Base-by-base conservation (phyloP, 2,113 vertebrate genomes). In the Hippopotamus amphibius region DNA sequence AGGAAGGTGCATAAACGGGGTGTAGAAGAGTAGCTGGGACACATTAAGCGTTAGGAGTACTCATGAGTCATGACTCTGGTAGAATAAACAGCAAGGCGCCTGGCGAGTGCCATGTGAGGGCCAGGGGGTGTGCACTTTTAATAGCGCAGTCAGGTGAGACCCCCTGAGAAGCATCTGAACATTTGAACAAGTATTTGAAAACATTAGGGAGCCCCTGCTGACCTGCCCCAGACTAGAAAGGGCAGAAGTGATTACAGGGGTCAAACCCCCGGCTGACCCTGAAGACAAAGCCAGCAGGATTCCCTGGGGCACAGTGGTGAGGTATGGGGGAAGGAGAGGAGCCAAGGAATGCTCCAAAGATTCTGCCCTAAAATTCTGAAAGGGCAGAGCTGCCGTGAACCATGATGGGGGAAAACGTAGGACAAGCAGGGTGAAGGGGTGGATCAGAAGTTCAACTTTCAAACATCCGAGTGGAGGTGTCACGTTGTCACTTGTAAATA, bases 391-490 rank as follows among this genome's bases (percentile, higher is more conserved):
- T 22, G 61, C 14, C 68, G 6, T 19, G n/a, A 21, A 82, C 41
- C 37, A 5, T 1, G 1, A 65, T 2, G 17, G 13, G 37, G 13
- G 6, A 76, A n/a, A 6, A 1, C 12, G 6, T 2, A 0, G 37
- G 69, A 17, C 5, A 4, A 13, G 63, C 10, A 10, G 46, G 53
- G 30, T 7, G 6, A 21, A 63, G 11, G 6, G 19, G 17, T 4
- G 48, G 24, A 14, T n/a, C 15, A 8, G 28, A 72, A 65, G 55
- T 57, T 26, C 46, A 26, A 6, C 2, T 30, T 46, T 10, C 10
- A 2, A 6, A 48, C 63, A 15, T 26, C 11, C 46, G 8, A 41
- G 14, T 1, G 19, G 63, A 74, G 22, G 33, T 1, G 0, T 50
- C 30, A 43, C 26, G 41, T 10, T 26, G 50, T 61, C 50, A n/a